Conservation (phyloP, 2,113 vertebrate genomes). For the Egretta garzetta region DNA sequence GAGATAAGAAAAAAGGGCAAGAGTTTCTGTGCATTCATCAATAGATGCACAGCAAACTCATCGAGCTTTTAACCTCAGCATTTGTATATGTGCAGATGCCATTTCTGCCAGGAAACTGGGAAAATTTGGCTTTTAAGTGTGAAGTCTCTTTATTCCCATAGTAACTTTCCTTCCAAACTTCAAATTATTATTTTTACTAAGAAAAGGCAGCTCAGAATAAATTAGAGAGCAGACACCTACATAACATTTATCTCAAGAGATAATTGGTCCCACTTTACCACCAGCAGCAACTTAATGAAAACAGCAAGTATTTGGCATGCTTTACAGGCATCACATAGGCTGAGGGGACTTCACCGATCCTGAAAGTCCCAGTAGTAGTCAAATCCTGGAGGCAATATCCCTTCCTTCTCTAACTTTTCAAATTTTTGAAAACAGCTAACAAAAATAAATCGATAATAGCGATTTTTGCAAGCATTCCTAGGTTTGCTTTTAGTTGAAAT, state of each 20-base stretch:
- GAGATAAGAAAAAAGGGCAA: background rate
- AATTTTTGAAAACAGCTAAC: background rate
- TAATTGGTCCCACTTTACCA: background rate
- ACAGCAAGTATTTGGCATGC: background rate
- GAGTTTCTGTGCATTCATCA: background rate
- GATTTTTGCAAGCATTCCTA: background rate
- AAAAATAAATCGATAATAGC: background rate
- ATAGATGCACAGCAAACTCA: background rate
- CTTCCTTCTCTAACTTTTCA: background rate
- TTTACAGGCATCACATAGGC: background rate
- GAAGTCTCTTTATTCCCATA: background rate
- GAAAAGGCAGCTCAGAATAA: background rate
- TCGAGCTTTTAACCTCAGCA: background rate
- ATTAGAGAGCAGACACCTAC: background rate
- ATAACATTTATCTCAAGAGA: background rate
- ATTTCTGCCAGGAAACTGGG: background rate
- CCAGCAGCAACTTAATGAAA: background rate
- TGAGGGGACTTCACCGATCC: background rate
- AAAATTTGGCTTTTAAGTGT: background rate
- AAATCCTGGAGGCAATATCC: background rate
- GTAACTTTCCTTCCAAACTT: background rate
- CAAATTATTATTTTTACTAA: background rate
- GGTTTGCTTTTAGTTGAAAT: background rate
- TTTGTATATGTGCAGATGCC: background rate
- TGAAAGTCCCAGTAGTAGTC: background rate